Evolutionary conservation across 2,797 vertebrate species (phyloP).

Genomic region (Paramormyrops hopkinsi): DNA sequence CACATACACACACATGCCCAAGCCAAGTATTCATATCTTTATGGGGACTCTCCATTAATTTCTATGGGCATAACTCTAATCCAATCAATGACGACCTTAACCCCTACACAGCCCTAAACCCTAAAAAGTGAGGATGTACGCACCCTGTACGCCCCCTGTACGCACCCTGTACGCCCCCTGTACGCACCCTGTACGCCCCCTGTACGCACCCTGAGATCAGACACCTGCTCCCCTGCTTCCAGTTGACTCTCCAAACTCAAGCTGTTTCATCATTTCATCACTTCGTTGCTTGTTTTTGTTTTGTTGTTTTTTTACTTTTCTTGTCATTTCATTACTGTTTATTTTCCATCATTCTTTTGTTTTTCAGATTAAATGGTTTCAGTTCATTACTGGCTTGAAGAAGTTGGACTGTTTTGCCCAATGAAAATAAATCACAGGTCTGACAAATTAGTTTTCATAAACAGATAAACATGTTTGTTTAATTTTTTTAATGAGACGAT

Average conservation of each 20-base stretch:
- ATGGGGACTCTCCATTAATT: not conserved
- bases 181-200: too few species aligned
- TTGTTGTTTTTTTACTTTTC: not conserved
- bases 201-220: too few species aligned
- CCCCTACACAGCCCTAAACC: too few species aligned
- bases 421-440: not conserved
- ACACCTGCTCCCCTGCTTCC: not conserved
- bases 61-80: not conserved
- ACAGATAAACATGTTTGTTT: not conserved
- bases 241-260: not conserved
- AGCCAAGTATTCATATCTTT: not conserved
- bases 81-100: not conserved
- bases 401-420: not conserved
- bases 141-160: too few species aligned
- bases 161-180: too few species aligned
- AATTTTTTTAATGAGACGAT: not conserved
- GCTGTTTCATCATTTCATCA: not conserved
- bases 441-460: not conserved
- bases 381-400: not conserved
- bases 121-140: too few species aligned
- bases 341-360: not conserved
- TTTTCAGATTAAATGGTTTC: not conserved
- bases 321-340: not conserved
- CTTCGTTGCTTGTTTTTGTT: not conserved
- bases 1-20: not conserved